phyloP scores from a whole-genome alignment of 2,888 invertebrate genomes.

The Ectemnius cavifrons region DNA sequence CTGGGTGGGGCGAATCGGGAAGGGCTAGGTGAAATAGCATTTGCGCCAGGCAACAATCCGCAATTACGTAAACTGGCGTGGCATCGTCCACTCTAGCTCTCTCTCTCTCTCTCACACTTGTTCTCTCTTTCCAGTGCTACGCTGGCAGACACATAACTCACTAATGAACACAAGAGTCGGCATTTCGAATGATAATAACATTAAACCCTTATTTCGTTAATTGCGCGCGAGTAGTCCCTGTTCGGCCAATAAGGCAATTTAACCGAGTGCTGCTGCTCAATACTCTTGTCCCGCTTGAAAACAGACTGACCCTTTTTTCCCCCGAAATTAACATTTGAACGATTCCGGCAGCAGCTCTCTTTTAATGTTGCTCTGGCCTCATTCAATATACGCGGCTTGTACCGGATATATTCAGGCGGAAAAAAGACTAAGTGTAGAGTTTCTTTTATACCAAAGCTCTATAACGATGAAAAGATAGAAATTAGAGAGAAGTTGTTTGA shows the following conservation, averaged over 20 bases:
- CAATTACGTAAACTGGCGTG: constrained; percentile 29
- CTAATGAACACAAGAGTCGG: constrained; percentile 20
- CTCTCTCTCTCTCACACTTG: no score
- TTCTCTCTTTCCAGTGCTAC: background rate
- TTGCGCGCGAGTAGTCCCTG: constrained; percentile 13
- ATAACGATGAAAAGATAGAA: no score
- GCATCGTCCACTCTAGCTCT: background rate
- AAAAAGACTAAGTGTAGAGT: no score
- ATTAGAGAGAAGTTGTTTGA: no score
- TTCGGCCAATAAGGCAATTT: constrained; percentile 31
- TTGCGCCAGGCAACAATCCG: constrained; percentile 20
- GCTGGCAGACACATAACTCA: constrained; percentile 20
- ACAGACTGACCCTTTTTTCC: background rate
- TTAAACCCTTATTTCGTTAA: constrained; percentile 35
- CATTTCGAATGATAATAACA: constrained; percentile 11
- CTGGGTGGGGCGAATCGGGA: no score
- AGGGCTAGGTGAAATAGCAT: no score
- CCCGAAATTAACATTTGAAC: constrained; percentile 32
- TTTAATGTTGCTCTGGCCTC: background rate
- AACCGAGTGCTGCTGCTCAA: constrained; percentile 23
- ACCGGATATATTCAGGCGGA: no score
- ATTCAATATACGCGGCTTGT: no score
- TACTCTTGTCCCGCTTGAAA: constrained; percentile 2
- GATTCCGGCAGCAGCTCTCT: background rate
- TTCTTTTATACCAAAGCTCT: no score